Base-by-base conservation (phyloP, 2,797 vertebrate genomes). In the Sphaeramia orbicularis region DNA sequence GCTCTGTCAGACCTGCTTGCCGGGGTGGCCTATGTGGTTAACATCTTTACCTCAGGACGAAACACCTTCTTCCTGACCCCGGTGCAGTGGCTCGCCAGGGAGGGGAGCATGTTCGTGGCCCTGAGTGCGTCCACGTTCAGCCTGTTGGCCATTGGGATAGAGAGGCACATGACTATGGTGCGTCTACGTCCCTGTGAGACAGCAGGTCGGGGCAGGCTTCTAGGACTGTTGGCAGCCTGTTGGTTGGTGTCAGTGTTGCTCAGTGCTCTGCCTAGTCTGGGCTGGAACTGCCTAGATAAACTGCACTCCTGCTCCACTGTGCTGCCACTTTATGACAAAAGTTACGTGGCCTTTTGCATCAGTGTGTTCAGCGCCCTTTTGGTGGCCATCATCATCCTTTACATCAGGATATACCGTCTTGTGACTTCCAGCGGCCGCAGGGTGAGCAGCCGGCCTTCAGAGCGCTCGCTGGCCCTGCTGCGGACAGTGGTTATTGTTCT, bases 131-230 rank as follows among this genome's bases (percentile, higher is more conserved):
- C 94, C 10, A 95, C 93, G 0, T 95, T 95, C 86, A 94, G 94
- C 82, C 90, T 95, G 15, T 74, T 95, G 65, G 94, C 94, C 50
- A 94, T 95, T 7, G 94, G 94, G 21, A 93, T 95, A 0, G 94
- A 95, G 86, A 78, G 94, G 7, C 93, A 95, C 81, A 93, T 94
- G 92, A 95, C 94, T 1, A 95, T 95, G 94, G 93, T 94, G 63
- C 91, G 93, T 0, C 75, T 94, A 71, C 88, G 93, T 8, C 94
- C 94, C 0, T 93, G 93, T 19, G 93, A 94, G 83, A 83, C 91
- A 0, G 87, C 93, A 0, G 88, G 93, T 0, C 90, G 91, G 5
- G 93, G 93, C 8, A 75, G 94, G 16, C 89, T 94, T 4, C 80
- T 94, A 0, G 91, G 83, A 1, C 80, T 95, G 19, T 75, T 95